Evolutionary conservation across 2,888 invertebrate species (phyloP).

Genomic region (Allophyes oxyacanthae): DNA sequence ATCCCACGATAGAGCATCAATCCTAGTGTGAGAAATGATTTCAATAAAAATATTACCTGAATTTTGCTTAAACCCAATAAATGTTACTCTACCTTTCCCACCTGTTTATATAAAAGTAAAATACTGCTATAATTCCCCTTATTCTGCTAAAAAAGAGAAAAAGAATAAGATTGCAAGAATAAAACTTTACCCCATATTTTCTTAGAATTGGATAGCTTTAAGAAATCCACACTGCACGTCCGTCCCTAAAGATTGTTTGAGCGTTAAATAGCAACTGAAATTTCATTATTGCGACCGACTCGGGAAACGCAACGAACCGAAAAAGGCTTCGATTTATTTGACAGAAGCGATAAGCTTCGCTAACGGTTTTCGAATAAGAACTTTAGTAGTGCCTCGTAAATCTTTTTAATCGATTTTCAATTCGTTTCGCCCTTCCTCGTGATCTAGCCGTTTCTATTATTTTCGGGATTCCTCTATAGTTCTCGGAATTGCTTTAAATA

Average conservation of each 20-base stretch:
- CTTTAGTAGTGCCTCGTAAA: constrained; percentile 31
- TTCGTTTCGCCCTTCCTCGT: constrained; percentile 7
- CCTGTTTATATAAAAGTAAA: too few species aligned
- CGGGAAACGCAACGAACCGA: constrained; percentile 43
- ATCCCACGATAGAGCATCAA: too few species aligned
- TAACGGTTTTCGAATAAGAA: constrained; percentile 37
- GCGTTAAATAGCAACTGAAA: constrained; percentile 63
- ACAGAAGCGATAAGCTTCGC: constrained; percentile 52
- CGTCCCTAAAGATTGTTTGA: constrained; percentile 55
- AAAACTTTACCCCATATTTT: neutral
- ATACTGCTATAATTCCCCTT: too few species aligned
- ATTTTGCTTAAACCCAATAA: too few species aligned
- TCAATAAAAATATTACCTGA: too few species aligned
- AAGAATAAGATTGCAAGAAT: neutral
- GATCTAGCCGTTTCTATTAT: constrained; percentile 3
- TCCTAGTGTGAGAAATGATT: too few species aligned
- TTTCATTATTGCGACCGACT: constrained; percentile 57
- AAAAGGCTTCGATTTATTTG: constrained; percentile 63
- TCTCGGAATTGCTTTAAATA: neutral
- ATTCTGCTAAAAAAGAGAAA: too few species aligned
- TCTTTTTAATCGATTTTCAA: constrained; percentile 45
- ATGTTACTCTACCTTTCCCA: too few species aligned
- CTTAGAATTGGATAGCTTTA: constrained; percentile 1
- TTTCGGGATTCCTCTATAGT: neutral
- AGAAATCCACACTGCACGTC: constrained; percentile 21